Base-by-base conservation (phyloP, 2,888 invertebrate genomes). In the Noctuana brunneofusca region DNA sequence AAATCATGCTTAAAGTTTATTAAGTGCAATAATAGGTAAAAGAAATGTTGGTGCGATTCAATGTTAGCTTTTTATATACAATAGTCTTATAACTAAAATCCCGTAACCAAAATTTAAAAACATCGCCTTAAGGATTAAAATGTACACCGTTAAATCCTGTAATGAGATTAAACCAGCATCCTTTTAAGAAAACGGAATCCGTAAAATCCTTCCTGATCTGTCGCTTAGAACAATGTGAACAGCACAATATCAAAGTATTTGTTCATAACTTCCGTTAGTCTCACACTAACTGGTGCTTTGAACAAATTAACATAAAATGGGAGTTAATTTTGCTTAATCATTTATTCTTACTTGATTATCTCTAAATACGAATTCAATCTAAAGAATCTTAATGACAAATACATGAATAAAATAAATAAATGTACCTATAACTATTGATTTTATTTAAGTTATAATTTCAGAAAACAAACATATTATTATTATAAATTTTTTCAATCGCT, bases 151-250 rank as follows among this genome's bases (percentile, higher is more conserved):
- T 66, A 67, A 64, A 68, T 60, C 63, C 64, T 53, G 49, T 64
- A 69, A 71, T 58, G 59, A 72, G 73, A 72, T 73, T 71, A 70
- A 50, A 62, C 18, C 65, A 30, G 50, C 56, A 64, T 64, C 60
- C 53, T 38, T 53, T 30, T 57, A 54, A 66, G 64, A 50, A 43
- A 63, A 65, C 38, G 59, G 60, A 63, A 52, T 65, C 27, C 8
- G 27, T 54, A 32, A 43, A 68, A 65, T 65, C 64, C 65, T 27
- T 54, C 35, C 27, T 18, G 22, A 46, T 46, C 12, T 46, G 20
- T 46, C 46, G 46, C 46, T 20, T 46, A 12, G 20, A 20, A 46
- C 43, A 43, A 43, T 38, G 38, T 14, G 18, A 5, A n/a, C n/a
- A n/a, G n/a, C 4, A 46, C 12, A 46, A 20, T 46, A 46, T 46